These are phyloP conservation scores for Etia nguti DNA, from an alignment of 2,113 vertebrate genomes.

Conservation along the genomic window DNA sequence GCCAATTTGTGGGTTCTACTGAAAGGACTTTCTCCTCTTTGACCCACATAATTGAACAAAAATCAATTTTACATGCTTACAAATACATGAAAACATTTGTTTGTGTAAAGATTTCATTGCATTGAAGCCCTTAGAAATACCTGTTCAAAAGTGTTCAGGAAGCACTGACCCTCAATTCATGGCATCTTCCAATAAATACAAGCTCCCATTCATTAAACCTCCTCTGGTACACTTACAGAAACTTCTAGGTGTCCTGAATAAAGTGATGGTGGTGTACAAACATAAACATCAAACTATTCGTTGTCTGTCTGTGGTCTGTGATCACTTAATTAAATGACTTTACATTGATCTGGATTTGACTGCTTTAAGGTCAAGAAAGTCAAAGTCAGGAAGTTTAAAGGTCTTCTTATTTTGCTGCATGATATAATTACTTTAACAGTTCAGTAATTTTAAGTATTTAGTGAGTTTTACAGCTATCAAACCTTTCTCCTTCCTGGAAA, in stretches of 20 bases:
- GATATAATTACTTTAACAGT: not conserved
- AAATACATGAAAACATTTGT: not conserved
- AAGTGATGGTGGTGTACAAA: not conserved
- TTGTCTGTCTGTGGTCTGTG: not conserved
- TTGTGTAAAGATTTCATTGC: not conserved
- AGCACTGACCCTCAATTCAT: not conserved
- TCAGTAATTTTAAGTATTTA: not conserved
- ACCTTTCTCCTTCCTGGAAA: not conserved
- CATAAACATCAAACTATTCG: not conserved
- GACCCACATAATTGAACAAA: not conserved
- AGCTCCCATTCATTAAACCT: accelerated
- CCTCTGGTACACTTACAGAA: not conserved
- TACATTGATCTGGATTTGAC: not conserved
- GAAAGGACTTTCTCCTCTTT: not conserved
- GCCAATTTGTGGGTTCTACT: accelerated
- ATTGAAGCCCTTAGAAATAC: not conserved
- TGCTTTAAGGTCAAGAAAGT: not conserved
- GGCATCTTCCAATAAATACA: not conserved
- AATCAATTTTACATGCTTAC: not conserved
- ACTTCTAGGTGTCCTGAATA: not conserved
- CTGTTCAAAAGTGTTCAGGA: not conserved
- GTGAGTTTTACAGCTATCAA: not conserved
- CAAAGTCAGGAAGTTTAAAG: too few species aligned
- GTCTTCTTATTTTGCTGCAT: not conserved
- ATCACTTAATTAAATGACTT: not conserved